phyloP scores from a whole-genome alignment of 1,140 invertebrate species.

The Rhopalosiphum maidis region DNA sequence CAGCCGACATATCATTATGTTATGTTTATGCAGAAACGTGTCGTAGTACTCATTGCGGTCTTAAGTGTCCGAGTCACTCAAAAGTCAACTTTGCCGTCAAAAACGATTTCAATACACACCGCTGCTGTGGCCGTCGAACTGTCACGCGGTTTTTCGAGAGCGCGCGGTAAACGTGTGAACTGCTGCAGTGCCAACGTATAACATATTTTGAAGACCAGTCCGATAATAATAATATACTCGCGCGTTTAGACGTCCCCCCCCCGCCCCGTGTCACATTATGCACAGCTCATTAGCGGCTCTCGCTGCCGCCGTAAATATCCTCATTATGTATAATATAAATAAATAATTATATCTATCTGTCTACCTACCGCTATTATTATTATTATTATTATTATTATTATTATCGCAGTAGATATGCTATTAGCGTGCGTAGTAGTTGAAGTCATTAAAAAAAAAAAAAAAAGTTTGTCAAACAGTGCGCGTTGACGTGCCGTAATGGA shows the following conservation, averaged over 20 bases:
- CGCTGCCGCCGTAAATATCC: not conserved
- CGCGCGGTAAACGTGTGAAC: not conserved
- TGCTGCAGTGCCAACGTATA: not conserved
- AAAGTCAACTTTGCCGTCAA: not conserved
- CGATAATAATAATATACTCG: not conserved
- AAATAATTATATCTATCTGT: not conserved
- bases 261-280: not conserved
- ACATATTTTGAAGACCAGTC: not conserved
- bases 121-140: not conserved
- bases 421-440: not conserved
- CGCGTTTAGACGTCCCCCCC: not conserved
- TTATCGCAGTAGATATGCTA: not conserved
- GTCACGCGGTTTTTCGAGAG: not conserved
- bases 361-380: not conserved
- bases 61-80: not conserved
- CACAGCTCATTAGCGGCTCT: constrained; percentile 5
- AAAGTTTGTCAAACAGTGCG: not conserved
- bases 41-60: not conserved
- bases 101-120: not conserved
- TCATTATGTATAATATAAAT: not conserved
- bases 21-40: not conserved
- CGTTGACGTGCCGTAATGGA: not conserved
- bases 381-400: not conserved
- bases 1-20: too few species aligned
- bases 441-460: constrained; percentile 1